phyloP scores from a whole-genome alignment of 2,888 invertebrate species.

The Imbricaverruca yamaguchii region DNA sequence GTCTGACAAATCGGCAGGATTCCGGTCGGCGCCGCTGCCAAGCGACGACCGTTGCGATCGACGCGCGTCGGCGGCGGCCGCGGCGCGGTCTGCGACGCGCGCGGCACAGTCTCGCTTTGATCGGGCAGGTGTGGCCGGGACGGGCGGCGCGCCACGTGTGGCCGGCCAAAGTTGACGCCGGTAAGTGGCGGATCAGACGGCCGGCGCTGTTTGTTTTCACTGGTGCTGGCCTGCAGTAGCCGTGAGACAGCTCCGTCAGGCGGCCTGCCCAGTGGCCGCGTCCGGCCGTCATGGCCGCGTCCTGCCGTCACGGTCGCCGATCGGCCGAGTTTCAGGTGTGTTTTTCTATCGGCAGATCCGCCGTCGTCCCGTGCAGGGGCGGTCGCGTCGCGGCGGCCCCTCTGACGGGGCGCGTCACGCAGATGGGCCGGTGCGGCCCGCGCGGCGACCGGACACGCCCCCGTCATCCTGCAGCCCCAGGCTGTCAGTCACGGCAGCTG shows the following conservation, averaged over 20 bases:
- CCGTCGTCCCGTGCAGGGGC: neutral
- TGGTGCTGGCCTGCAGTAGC: neutral
- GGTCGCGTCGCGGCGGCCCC: neutral
- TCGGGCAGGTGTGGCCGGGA: neutral
- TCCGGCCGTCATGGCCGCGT: neutral
- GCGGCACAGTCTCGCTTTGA: neutral
- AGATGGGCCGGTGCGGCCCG: neutral
- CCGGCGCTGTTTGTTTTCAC: neutral
- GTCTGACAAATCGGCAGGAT: neutral
- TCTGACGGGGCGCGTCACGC: neutral
- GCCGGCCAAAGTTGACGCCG: too few relatives aligned
- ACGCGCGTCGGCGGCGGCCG: neutral
- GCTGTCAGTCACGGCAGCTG: too few relatives aligned
- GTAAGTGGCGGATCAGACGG: neutral
- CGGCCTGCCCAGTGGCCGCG: neutral
- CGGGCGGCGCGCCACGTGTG: neutral
- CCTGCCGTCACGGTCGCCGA: neutral
- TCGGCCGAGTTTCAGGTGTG: neutral
- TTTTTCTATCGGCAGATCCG: neutral
- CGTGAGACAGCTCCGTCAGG: too few relatives aligned
- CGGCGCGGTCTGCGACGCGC: neutral
- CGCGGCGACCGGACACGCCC: neutral
- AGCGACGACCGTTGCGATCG: neutral
- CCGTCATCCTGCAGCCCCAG: too few relatives aligned
- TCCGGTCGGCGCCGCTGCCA: neutral